These are phyloP conservation scores for Cossypha polioptera DNA, from an alignment of 2,797 vertebrate genomes.

Conservation along the genomic window DNA sequence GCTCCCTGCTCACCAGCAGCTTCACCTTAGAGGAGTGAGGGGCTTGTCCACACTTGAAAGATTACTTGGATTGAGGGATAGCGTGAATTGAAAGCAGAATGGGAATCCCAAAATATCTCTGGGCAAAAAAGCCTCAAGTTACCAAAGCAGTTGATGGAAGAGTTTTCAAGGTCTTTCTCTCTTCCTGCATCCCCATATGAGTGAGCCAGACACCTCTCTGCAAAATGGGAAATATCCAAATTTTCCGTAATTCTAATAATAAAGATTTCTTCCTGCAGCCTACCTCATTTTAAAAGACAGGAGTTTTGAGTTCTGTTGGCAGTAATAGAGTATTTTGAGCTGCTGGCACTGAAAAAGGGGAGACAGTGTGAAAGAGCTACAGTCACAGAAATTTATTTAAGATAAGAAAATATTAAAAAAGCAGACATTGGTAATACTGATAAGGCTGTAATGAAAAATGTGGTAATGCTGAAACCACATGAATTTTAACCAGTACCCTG, in stretches of 20 bases:
- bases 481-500: conserved; percentile 33
- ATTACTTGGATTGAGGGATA: background rate
- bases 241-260: background rate
- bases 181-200: background rate
- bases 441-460: background rate
- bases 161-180: background rate
- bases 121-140: background rate
- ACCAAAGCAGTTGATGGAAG: background rate
- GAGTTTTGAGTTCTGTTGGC: background rate
- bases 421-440: background rate
- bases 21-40: background rate
- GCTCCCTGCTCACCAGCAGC: background rate
- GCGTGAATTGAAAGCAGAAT: background rate
- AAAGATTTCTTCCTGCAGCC: background rate
- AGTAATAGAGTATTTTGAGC: background rate
- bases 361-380: background rate
- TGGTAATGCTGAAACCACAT: background rate
- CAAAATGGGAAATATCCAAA: background rate
- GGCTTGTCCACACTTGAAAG: background rate
- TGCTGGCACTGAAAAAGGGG: background rate
- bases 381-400: background rate
- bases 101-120: background rate
- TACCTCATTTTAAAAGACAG: background rate
- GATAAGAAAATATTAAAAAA: background rate
- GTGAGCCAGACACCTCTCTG: background rate